These are phyloP conservation scores for Aradus depressus DNA, from an alignment of 2,888 invertebrate genomes.

Conservation along the genomic window DNA sequence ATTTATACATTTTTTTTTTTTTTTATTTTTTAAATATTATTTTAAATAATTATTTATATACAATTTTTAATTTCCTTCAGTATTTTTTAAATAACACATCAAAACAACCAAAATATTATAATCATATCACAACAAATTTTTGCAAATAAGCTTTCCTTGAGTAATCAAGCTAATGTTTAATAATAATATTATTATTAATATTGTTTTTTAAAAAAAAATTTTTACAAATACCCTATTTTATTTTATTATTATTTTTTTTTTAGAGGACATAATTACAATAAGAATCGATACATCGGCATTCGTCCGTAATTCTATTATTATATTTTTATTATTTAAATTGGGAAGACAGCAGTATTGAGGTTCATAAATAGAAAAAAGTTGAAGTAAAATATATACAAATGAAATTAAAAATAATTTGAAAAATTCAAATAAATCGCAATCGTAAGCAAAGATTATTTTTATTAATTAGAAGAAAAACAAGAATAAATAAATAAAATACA, in stretches of 20 bases:
- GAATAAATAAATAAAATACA: too few relatives aligned
- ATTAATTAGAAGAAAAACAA: too few relatives aligned
- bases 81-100: conserved; percentile 4
- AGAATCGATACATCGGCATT: conserved; percentile 15
- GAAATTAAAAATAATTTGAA: too few relatives aligned
- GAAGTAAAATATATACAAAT: too few relatives aligned
- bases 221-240: conserved; percentile 11
- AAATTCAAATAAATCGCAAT: too few relatives aligned
- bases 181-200: not conserved
- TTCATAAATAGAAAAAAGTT: too few relatives aligned
- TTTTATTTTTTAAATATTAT: conserved; percentile 12
- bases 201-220: not conserved
- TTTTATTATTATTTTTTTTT: conserved; percentile 8
- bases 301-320: conserved; percentile 16
- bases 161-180: not conserved
- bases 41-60: not conserved
- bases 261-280: conserved; percentile 17
- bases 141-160: not conserved
- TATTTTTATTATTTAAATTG: conserved; percentile 4
- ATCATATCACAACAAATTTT: conserved; percentile 21
- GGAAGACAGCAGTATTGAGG: conserved; percentile 19
- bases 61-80: not conserved
- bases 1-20: conserved; percentile 11
- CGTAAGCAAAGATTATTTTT: too few relatives aligned
- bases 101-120: conserved; percentile 16